phyloP scores from a whole-genome alignment of 2,888 invertebrate genomes.

The Ariolimax columbianus region DNA sequence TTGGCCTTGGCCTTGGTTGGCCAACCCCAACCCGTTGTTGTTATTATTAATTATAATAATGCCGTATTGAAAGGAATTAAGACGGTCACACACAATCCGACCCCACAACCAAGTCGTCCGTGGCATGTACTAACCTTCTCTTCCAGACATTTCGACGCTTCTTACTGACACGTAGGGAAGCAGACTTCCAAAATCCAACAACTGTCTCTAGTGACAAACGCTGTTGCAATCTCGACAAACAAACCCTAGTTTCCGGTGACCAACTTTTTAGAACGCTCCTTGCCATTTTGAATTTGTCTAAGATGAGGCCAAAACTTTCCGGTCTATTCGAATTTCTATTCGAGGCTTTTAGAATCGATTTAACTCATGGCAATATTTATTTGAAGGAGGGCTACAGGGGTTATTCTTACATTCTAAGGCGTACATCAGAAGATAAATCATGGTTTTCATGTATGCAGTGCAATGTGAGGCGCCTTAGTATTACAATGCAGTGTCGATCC shows the following conservation, averaged over 20 bases:
- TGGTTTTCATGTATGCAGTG: too few species aligned
- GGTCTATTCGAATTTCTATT: neutral
- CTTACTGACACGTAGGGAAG: neutral
- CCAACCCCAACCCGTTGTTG: too few species aligned
- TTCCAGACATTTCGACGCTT: conserved; percentile 18
- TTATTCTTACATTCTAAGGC: too few species aligned
- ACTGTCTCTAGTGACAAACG: neutral
- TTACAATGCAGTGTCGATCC: too few species aligned
- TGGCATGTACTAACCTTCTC: conserved; percentile 1
- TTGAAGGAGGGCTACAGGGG: too few species aligned
- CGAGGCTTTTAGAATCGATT: too few species aligned
- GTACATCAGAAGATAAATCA: too few species aligned
- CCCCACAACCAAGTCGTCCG: neutral
- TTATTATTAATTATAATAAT: too few species aligned
- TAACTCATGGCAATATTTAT: too few species aligned
- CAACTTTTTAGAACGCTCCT: neutral
- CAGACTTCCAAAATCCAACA: neutral
- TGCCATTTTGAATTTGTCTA: neutral
- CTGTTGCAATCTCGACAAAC: neutral
- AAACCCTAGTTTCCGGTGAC: conserved; percentile 1
- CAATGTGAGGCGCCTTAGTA: too few species aligned
- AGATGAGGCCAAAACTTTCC: neutral
- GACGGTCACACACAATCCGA: neutral
- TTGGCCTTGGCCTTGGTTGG: too few species aligned
- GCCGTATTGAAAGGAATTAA: neutral